phyloP scores from a whole-genome alignment of 2,888 invertebrate species.

The Cephus runcator region DNA sequence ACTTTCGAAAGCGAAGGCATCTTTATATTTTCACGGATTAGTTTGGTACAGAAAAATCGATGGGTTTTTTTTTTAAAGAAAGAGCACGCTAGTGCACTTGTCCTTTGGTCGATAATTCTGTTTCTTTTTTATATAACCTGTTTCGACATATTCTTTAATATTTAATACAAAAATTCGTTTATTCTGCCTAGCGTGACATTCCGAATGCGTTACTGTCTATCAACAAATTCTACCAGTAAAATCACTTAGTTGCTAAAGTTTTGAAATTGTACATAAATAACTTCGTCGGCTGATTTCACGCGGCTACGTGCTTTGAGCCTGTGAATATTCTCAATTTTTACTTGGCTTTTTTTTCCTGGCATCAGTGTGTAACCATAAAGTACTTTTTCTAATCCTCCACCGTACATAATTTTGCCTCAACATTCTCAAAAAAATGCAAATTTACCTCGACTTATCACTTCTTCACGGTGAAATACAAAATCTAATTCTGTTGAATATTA shows the following conservation, averaged over 20 bases:
- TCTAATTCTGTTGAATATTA: neutral
- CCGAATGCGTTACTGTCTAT: slow-evolving; percentile 34
- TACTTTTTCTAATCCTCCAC: neutral
- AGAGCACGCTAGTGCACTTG: neutral
- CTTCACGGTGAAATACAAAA: neutral
- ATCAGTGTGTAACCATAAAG: neutral
- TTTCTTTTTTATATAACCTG: neutral
- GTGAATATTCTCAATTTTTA: neutral
- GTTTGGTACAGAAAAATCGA: neutral
- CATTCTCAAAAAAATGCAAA: too few species aligned
- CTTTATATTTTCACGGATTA: neutral
- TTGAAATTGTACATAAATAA: slow-evolving; percentile 11
- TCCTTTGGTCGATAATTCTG: neutral
- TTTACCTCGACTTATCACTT: neutral
- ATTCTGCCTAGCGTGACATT: slow-evolving; percentile 38
- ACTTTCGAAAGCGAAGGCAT: neutral
- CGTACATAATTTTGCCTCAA: neutral
- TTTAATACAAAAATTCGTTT: slow-evolving; percentile 55
- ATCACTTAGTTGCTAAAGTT: slow-evolving; percentile 1
- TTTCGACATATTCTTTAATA: slow-evolving; percentile 36
- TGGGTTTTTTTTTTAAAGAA: neutral
- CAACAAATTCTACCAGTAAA: slow-evolving; percentile 7
- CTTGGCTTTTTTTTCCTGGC: neutral
- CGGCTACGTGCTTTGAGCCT: neutral
- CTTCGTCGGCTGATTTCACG: neutral